These are phyloP conservation scores for Zapornia atra DNA, from an alignment of 2,113 vertebrate species.

Conservation along the genomic window DNA sequence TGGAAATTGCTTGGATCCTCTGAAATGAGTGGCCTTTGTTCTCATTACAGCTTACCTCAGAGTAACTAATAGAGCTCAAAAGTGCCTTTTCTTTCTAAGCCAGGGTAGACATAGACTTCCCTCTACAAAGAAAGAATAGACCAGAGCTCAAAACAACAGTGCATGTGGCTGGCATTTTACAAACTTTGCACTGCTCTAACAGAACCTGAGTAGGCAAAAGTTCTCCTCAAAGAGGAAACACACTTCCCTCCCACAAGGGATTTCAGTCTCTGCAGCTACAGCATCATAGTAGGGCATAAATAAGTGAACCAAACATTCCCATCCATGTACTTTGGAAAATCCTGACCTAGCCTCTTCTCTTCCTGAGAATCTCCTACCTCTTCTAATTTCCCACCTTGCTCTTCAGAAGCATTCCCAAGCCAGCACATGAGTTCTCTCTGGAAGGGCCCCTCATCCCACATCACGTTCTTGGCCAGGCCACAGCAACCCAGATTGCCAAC, in stretches of 20 bases:
- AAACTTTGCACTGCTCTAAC: neutral
- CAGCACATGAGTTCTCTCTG: neutral
- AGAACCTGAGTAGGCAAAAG: neutral
- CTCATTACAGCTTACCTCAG: neutral
- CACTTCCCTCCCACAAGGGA: neutral
- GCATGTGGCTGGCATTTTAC: neutral
- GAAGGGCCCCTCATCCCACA: neutral
- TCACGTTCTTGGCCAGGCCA: neutral
- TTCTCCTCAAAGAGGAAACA: neutral
- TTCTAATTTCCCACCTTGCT: neutral
- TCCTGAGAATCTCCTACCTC: neutral
- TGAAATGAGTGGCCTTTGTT: neutral
- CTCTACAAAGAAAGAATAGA: neutral
- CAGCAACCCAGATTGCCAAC: neutral
- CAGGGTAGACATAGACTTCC: neutral
- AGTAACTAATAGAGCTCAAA: neutral
- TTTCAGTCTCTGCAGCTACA: neutral
- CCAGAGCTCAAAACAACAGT: neutral
- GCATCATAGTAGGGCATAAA: neutral
- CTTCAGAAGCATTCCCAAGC: neutral
- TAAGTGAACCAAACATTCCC: neutral
- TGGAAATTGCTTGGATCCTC: constrained; percentile 8
- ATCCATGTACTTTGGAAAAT: neutral
- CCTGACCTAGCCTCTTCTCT: neutral
- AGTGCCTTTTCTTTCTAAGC: neutral